Base-by-base conservation (phyloP, 2,888 invertebrate species). In the Aspidiotus rigidus region DNA sequence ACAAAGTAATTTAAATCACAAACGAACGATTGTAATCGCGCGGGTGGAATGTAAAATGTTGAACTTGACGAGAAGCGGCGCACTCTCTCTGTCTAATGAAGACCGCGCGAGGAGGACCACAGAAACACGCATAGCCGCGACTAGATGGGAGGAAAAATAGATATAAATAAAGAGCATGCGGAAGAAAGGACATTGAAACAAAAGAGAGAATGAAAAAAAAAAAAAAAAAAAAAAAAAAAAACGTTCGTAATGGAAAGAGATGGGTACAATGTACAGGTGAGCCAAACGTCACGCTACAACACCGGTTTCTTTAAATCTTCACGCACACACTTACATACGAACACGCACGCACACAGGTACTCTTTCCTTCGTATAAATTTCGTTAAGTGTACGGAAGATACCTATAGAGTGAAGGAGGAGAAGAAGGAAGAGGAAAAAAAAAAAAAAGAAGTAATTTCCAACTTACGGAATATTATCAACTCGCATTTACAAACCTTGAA, bases 401-500 rank as follows among this genome's bases (percentile, higher is more conserved):
- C 62, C 49, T 53, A 57, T 49, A 49, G 2, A 13, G n/a, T n/a
- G 10, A 59, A 17, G 28, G 13, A 13, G 59, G 39, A 7, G 28
- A 59, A 28, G 28, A 6, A 49, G 13, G 28, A 59, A 28, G 59
- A 59, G 13, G 39, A 13, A 13, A 39, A 9, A 55, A 28, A 59
- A 28, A 59, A 28, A 17, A 59, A 59, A 67, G 57, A 67, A 59
- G 60, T 67, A 67, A 67, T 67, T 67, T 67, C 60, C 66, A 44
- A 57, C 66, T 64, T 57, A 66, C 66, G 59, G 64, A 64, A 64
- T 59, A 59, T 64, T 64, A 28, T 28, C 28, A 64, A 64, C 64
- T 53, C 55, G 28, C 67, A 49, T 57, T 67, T 60, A 44, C 42
- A 67, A 67, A 59, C 67, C 67, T 67, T 59, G 59, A 67, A 67